A percentile compares a stretch with the other conserved stretches of the same genome.
These are phyloP conservation scores for Mirounga angustirostris DNA, from an alignment of 2,113 vertebrate genomes.

Conservation along the genomic window DNA sequence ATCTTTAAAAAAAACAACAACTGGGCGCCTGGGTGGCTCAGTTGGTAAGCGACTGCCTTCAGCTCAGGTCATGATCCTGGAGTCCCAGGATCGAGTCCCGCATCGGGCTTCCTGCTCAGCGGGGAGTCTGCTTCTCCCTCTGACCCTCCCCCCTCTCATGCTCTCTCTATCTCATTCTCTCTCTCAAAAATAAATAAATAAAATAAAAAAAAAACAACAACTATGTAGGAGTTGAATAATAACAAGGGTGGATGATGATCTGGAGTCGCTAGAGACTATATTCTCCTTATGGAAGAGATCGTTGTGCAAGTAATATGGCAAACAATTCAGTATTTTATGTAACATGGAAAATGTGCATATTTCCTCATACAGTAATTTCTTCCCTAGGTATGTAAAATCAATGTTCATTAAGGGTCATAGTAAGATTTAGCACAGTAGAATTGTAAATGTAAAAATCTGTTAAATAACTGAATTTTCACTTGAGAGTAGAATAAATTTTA, in stretches of 20 bases:
- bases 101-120: no score
- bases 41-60: no score
- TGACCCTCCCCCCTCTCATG: no score
- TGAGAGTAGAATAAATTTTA: background rate
- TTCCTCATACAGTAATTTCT: background rate
- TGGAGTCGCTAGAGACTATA: background rate
- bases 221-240: background rate
- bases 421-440: background rate
- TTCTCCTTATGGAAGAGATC: background rate
- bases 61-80: no score
- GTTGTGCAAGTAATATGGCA: background rate
- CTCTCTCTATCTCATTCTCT: no score
- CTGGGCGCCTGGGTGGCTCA: no score
- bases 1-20: background rate
- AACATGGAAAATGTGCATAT: background rate
- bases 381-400: background rate
- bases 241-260: background rate
- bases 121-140: no score
- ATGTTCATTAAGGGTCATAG: background rate
- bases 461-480: conserved; percentile 2
- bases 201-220: background rate
- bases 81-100: no score
- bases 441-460: background rate
- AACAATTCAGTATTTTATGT: background rate
- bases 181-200: background rate